Percentiles rank a stretch among this genome's conserved stretches.
These are phyloP conservation scores for Drosophila incognita DNA, from an alignment of 2,888 invertebrate species.

Conservation along the genomic window DNA sequence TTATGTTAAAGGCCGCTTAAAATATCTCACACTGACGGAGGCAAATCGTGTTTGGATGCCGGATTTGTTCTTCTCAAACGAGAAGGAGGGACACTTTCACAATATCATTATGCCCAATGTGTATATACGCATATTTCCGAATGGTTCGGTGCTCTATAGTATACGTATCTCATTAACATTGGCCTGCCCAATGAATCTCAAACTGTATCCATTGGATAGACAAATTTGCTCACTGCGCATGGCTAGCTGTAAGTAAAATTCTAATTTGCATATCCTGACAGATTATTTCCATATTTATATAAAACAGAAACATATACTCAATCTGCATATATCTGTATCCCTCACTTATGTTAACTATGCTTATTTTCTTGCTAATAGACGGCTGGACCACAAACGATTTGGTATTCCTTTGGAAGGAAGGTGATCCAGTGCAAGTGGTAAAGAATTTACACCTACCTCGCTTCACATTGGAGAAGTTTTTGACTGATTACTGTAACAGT, in stretches of 20 bases:
- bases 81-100: constrained; percentile 98
- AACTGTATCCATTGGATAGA: constrained; percentile 97
- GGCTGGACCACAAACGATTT: constrained; percentile 99
- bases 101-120: constrained; percentile 99
- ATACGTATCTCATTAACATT: constrained; percentile 98
- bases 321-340: not conserved
- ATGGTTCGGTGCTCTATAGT: constrained; percentile 97
- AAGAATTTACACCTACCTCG: constrained; percentile 97
- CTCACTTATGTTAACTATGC: not conserved
- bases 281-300: not conserved
- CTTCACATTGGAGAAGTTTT: constrained; percentile 97
- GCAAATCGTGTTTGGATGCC: constrained; percentile 99
- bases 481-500: constrained; percentile 98
- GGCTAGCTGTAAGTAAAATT: constrained; percentile 95
- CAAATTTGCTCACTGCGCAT: constrained; percentile 97
- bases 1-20: constrained; percentile 89
- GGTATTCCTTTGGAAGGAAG: constrained; percentile 98
- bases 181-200: constrained; percentile 98
- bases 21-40: constrained; percentile 96
- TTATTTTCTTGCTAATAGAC: constrained; percentile 87
- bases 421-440: constrained; percentile 97
- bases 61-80: constrained; percentile 98
- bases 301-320: not conserved
- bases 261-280: not conserved
- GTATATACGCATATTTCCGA: constrained; percentile 97